These are phyloP conservation scores for Buceros bicornis DNA, from an alignment of 2,797 vertebrate species.

Conservation along the genomic window DNA sequence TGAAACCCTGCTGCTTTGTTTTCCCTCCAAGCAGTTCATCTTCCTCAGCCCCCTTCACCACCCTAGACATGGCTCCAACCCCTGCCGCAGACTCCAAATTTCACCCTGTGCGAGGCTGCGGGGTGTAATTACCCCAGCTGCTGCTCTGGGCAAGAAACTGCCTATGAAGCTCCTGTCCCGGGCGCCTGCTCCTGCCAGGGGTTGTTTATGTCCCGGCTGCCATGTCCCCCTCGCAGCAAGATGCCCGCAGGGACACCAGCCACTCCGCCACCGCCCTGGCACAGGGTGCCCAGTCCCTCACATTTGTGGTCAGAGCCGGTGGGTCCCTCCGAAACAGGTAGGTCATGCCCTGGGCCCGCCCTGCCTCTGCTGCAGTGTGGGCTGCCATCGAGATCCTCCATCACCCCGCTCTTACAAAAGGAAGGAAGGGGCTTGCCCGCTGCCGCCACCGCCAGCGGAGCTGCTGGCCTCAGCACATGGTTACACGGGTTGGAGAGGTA, in stretches of 20 bases:
- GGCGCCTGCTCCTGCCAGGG: not conserved
- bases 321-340: not conserved
- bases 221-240: accelerated
- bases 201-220: not conserved
- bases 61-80: not conserved
- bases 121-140: not conserved
- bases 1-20: conserved; percentile 25
- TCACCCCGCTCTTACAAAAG: not conserved
- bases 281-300: not conserved
- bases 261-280: not conserved
- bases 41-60: not conserved
- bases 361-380: not conserved
- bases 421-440: not conserved
- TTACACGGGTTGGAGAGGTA: not conserved
- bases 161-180: not conserved
- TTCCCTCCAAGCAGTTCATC: not conserved
- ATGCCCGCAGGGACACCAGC: accelerated
- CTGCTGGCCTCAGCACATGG: not conserved
- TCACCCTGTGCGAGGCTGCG: not conserved
- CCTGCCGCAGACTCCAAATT: accelerated
- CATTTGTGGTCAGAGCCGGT: not conserved
- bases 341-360: not conserved
- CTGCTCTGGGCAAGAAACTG: accelerated
- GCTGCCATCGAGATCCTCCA: not conserved
- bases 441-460: not conserved